A percentile compares a stretch with the other conserved stretches of the same genome.
Conservation (phyloP, 2,113 vertebrate species). For the Gulo gulo region DNA sequence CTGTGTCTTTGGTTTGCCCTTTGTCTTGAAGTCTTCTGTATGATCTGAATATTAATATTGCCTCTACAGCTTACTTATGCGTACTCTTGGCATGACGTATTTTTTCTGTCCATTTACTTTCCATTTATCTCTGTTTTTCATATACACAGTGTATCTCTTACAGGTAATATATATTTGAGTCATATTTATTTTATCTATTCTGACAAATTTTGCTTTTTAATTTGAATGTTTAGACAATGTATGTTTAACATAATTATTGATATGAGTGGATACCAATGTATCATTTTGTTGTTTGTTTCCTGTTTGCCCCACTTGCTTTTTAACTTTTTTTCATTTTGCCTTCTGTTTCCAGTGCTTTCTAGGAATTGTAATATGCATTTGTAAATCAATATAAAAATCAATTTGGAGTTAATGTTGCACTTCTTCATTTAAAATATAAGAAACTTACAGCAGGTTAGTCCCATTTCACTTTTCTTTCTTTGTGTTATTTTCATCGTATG, state of each 20-base stretch:
- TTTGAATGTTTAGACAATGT: background rate
- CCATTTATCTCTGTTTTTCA: background rate
- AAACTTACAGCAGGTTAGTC: background rate
- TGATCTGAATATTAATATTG: background rate
- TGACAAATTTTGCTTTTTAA: background rate
- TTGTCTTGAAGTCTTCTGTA: background rate
- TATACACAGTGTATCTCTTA: background rate
- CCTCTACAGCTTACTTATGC: background rate
- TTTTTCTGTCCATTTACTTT: background rate
- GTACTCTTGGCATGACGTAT: background rate
- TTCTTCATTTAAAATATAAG: background rate
- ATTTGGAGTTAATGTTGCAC: background rate
- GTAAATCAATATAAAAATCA: background rate
- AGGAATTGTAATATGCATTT: background rate
- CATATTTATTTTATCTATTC: background rate
- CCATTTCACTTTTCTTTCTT: background rate
- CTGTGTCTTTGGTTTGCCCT: background rate
- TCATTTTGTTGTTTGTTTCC: background rate
- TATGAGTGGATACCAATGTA: background rate
- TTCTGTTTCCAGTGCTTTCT: background rate
- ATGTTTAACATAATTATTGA: background rate
- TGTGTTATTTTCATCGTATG: background rate
- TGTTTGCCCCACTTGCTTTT: background rate
- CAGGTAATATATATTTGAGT: background rate
- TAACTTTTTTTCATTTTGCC: background rate